These are phyloP conservation scores for Anagyrus pseudococci DNA, from an alignment of 2,888 invertebrate species.

Conservation along the genomic window DNA sequence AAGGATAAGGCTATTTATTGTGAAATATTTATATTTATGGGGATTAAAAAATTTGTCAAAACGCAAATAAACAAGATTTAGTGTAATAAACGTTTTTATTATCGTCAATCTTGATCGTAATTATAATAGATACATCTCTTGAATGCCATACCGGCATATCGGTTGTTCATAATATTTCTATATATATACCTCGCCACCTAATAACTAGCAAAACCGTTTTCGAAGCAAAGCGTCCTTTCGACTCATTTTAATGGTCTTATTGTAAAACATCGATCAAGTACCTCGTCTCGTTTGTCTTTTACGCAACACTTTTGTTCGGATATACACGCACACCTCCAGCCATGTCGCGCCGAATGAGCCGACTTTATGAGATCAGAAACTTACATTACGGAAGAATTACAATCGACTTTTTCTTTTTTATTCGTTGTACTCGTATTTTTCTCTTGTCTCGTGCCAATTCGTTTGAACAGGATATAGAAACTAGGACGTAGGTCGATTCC, in stretches of 20 bases:
- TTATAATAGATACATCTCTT: slow-evolving; percentile 32
- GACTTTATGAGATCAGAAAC: slow-evolving; percentile 33
- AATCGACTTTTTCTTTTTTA: slow-evolving; percentile 21
- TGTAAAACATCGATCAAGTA: slow-evolving; percentile 13
- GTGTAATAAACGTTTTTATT: slow-evolving; percentile 41
- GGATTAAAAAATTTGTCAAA: not conserved
- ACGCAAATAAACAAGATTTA: no score
- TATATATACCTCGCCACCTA: slow-evolving; percentile 29
- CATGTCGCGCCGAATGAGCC: no score
- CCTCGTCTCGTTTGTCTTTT: not conserved
- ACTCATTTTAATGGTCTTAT: not conserved
- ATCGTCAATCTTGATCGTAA: slow-evolving; percentile 31
- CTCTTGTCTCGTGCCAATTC: slow-evolving; percentile 5
- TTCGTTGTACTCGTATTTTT: slow-evolving; percentile 26
- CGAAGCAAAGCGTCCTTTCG: slow-evolving; percentile 32
- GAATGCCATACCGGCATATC: slow-evolving; percentile 20
- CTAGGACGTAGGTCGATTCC: not conserved
- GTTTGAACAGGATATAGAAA: slow-evolving; percentile 8
- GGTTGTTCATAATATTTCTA: slow-evolving; percentile 25
- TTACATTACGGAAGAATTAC: slow-evolving; percentile 6
- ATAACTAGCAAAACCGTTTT: slow-evolving; percentile 22
- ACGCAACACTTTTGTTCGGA: not conserved
- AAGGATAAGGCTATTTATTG: no score
- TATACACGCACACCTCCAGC: no score
- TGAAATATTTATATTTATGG: not conserved